A percentile compares a stretch with the other conserved stretches of the same genome.
Evolutionary conservation across 2,888 invertebrate genomes (phyloP).

Genomic region (Polyploca ridens): DNA sequence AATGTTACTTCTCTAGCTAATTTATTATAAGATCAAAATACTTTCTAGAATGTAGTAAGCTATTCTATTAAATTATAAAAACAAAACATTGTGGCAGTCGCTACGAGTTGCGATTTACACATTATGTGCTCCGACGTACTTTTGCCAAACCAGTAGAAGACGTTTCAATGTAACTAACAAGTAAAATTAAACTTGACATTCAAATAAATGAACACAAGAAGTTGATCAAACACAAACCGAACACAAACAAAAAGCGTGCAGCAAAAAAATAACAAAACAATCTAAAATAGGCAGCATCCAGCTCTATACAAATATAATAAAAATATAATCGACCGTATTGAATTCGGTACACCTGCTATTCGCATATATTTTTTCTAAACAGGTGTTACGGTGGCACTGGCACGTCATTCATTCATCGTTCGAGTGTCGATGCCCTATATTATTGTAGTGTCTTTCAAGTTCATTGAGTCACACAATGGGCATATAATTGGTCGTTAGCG

Average conservation of each 20-base stretch:
- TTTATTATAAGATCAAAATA: neutral
- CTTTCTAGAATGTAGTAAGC: neutral
- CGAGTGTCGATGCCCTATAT: slow-evolving; percentile 80
- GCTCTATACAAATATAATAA: slow-evolving; percentile 18
- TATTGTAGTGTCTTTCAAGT: slow-evolving; percentile 77
- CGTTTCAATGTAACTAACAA: slow-evolving; percentile 2
- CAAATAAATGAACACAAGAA: slow-evolving; percentile 1
- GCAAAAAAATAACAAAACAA: slow-evolving; percentile 15
- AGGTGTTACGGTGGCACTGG: slow-evolving; percentile 59
- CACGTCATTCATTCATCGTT: slow-evolving; percentile 55
- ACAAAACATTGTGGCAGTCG: no score
- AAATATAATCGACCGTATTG: slow-evolving; percentile 34
- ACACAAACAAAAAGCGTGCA: slow-evolving; percentile 11
- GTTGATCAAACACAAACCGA: neutral
- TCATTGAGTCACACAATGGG: slow-evolving; percentile 79
- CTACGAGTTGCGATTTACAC: neutral
- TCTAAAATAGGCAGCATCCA: neutral
- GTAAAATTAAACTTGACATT: slow-evolving; percentile 1
- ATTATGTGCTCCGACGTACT: neutral
- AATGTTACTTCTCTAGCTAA: neutral
- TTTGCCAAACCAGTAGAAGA: neutral
- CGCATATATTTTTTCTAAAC: slow-evolving; percentile 68
- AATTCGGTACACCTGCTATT: slow-evolving; percentile 75
- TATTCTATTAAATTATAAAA: neutral
- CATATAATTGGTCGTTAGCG: slow-evolving; percentile 78